These are phyloP conservation scores for Synanthedon tipuliformis DNA, from an alignment of 2,888 invertebrate species.

Conservation along the genomic window DNA sequence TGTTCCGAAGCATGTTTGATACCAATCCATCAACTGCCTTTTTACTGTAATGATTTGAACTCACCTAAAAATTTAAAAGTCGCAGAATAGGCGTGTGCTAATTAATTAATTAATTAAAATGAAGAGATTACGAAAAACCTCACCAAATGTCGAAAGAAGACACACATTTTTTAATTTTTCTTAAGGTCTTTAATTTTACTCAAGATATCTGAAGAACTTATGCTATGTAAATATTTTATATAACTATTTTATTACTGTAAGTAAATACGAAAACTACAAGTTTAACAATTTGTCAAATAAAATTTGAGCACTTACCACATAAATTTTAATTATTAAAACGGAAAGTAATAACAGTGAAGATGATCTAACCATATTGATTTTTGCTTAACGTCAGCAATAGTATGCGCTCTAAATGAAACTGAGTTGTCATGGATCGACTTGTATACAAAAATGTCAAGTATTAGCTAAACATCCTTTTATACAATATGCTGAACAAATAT, in stretches of 20 bases:
- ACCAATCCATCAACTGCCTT: slow-evolving; percentile 50
- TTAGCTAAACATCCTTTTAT: not conserved
- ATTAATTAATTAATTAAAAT: too few species aligned
- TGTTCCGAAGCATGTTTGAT: slow-evolving; percentile 48
- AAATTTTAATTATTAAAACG: not conserved
- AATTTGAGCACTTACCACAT: not conserved
- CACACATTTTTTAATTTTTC: too few species aligned
- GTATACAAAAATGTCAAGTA: not conserved
- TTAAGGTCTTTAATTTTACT: too few species aligned
- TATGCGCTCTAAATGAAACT: not conserved
- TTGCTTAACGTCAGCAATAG: not conserved
- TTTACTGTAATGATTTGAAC: slow-evolving; percentile 22
- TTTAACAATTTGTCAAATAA: too few species aligned
- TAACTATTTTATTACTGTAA: too few species aligned
- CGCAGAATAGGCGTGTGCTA: not conserved
- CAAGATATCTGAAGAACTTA: too few species aligned
- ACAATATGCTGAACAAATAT: not conserved
- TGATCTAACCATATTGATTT: not conserved
- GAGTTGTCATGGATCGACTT: not conserved
- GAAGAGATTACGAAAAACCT: too few species aligned
- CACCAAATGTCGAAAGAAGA: too few species aligned
- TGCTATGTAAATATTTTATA: too few species aligned
- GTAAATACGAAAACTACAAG: too few species aligned
- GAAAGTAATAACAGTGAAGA: not conserved
- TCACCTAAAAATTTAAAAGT: slow-evolving; percentile 17